These are phyloP conservation scores for Asbolus verrucosus DNA, from an alignment of 1,140 invertebrate species.

Conservation along the genomic window DNA sequence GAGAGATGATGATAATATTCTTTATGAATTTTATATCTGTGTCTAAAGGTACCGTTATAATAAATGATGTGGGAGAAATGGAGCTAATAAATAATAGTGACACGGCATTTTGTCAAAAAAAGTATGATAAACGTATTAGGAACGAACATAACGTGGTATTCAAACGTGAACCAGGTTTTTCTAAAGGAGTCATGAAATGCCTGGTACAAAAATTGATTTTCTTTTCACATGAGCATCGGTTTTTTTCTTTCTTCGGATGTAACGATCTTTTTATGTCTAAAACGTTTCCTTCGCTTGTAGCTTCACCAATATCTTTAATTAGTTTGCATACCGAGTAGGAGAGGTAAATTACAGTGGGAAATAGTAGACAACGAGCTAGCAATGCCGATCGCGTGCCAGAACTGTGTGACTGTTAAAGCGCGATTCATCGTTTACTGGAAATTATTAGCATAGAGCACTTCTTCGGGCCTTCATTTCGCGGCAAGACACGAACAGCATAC, in stretches of 20 bases:
- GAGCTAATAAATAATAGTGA: not conserved
- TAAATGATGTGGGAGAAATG: not conserved
- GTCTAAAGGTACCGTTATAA: no score
- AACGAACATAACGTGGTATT: not conserved
- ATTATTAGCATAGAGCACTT: conserved; percentile 17
- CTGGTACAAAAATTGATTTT: conserved; percentile 29
- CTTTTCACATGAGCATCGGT: not conserved
- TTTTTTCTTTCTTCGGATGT: not conserved
- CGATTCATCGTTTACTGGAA: conserved; percentile 1
- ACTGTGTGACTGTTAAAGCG: conserved; percentile 1
- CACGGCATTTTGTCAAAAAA: conserved; percentile 5
- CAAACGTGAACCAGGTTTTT: conserved; percentile 17
- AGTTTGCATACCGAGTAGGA: conserved; percentile 31
- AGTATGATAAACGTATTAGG: conserved; percentile 20
- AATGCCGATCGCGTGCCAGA: conserved; percentile 14
- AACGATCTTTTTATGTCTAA: conserved; percentile 16
- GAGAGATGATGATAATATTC: no score
- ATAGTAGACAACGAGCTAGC: conserved; percentile 8
- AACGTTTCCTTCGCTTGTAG: not conserved
- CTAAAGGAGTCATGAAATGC: conserved; percentile 32
- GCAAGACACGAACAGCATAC: not conserved
- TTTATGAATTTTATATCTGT: no score
- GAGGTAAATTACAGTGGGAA: conserved; percentile 20
- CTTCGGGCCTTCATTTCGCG: conserved; percentile 13
- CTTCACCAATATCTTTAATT: conserved; percentile 13